These are phyloP conservation scores for Seira sanloemensis DNA, from an alignment of 2,888 invertebrate genomes.

Conservation along the genomic window DNA sequence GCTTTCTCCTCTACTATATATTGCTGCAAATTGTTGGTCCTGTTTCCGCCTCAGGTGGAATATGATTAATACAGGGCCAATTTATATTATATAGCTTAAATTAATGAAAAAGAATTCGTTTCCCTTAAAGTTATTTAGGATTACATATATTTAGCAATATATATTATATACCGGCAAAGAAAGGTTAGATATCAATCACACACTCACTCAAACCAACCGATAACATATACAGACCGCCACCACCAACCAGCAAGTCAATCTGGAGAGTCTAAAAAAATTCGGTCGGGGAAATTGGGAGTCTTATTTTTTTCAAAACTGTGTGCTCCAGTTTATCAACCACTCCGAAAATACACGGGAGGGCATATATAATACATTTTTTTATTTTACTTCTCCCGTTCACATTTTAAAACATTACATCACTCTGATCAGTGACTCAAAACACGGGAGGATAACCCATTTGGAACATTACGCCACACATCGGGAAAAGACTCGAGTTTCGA, in stretches of 20 bases:
- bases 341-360: constrained; percentile 54
- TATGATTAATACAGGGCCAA: background rate
- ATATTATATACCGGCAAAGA: constrained; percentile 53
- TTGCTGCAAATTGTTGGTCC: constrained; percentile 8
- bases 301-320: constrained; percentile 31
- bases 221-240: constrained; percentile 63
- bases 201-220: constrained; percentile 57
- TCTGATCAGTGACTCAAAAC: background rate
- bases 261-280: constrained; percentile 60
- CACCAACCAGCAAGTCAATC: constrained; percentile 50
- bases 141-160: constrained; percentile 41
- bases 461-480: constrained; percentile 18
- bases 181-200: constrained; percentile 62
- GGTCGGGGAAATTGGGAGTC: constrained; percentile 42
- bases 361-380: constrained; percentile 19
- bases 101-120: constrained; percentile 38
- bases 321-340: constrained; percentile 59
- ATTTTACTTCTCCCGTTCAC: constrained; percentile 20
- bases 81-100: constrained; percentile 23
- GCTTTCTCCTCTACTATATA: background rate
- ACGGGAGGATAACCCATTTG: background rate
- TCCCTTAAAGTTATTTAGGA: constrained; percentile 23
- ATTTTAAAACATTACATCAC: constrained; percentile 6
- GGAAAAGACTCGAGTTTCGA: background rate
- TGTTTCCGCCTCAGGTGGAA: constrained; percentile 4